These are phyloP conservation scores for Coremacera marginata DNA, from an alignment of 2,888 invertebrate species.

Conservation along the genomic window DNA sequence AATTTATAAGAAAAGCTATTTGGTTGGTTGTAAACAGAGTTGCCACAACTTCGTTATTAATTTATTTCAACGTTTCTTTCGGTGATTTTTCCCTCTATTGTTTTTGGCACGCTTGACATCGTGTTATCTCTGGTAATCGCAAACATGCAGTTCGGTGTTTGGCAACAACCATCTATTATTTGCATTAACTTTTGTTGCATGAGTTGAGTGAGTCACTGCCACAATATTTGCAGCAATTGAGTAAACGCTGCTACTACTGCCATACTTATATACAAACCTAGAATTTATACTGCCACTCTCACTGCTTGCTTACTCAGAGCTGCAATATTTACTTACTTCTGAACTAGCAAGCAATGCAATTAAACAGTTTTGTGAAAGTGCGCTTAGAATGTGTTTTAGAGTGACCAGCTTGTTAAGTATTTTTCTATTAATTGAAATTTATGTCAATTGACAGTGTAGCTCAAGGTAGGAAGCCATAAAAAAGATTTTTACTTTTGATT, in stretches of 20 bases:
- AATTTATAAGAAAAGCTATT: not conserved
- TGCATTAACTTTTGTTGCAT: slow-evolving; percentile 9
- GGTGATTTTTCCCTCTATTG: not conserved
- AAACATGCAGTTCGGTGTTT: not conserved
- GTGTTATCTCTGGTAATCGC: slow-evolving; percentile 5
- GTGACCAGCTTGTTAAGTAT: no score
- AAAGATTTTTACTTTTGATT: no score
- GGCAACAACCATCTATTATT: slow-evolving; percentile 11
- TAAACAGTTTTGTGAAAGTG: slow-evolving; percentile 6
- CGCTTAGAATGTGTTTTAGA: no score
- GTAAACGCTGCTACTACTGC: not conserved
- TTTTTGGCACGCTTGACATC: slow-evolving; percentile 4
- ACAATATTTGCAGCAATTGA: not conserved
- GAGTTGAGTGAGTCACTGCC: slow-evolving; percentile 20
- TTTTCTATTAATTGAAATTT: no score
- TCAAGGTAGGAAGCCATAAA: no score
- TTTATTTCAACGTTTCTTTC: not conserved
- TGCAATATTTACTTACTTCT: not conserved
- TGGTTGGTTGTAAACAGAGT: not conserved
- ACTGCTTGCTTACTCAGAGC: not conserved
- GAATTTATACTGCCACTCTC: not conserved
- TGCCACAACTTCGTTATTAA: slow-evolving; percentile 4
- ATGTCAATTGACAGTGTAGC: no score
- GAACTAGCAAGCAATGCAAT: slow-evolving; percentile 7
- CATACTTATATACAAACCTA: not conserved